Evolutionary conservation across 1,140 invertebrate genomes (phyloP), one percentile per base, ranked within the genome.

Genomic region (Listronotus bonariensis): DNA sequence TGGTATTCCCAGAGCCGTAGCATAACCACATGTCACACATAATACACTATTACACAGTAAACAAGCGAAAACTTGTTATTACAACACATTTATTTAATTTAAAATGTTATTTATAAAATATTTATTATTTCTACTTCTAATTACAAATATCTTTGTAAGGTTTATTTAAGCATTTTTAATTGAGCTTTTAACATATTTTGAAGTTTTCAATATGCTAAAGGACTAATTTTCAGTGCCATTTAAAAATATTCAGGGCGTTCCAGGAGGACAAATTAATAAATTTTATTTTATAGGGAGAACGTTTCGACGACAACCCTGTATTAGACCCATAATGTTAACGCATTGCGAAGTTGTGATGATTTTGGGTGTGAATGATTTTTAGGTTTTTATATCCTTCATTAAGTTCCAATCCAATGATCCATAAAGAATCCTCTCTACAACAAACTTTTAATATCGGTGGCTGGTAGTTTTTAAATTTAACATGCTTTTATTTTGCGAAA

Each of bases 391-490:
- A 55, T 17, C 62, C 65, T 70, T 60, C 69, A 53, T 53, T 36
- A 58, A 9, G n/a, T 65, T 57, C 65, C 34, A 17, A 60, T 56
- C 60, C 64, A 32, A 58, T 32, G 15, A 57, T 65, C 52, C 61
- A 54, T 36, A 40, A 74, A 76, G 73, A 77, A 70, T 74, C 72
- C 74, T 77, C 74, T 77, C 75, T 76, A 75, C 74, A 59, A 59
- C 36, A 20, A 59, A 46, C 17, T 32, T 42, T 31, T 52, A 31
- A 42, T 45, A 31, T 26, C 46, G 55, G 55, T 62, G 59, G 49
- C 48, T 60, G 58, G 58, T 41, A 11, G 17, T 20, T 56, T 56
- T 15, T 15, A 41, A 53, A 31, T 42, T 26, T 68, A 56, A 65
- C 43, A 46, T 57, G 45, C 60, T 65, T 65, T 52, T 34, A 48